These are phyloP conservation scores for Magallana nippona DNA, from an alignment of 2,888 invertebrate species.

Conservation along the genomic window DNA sequence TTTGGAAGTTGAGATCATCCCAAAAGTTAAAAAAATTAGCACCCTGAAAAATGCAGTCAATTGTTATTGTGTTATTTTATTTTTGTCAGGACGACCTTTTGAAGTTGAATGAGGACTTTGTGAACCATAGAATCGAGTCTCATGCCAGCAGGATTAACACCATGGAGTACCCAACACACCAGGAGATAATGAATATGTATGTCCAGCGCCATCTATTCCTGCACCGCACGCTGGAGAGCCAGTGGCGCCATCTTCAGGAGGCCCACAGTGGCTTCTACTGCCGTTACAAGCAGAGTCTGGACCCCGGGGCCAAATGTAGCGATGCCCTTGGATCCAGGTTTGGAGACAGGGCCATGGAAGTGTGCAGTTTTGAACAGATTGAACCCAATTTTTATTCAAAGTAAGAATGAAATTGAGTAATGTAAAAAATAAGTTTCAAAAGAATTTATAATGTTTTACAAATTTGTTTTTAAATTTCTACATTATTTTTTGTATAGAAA, in stretches of 20 bases:
- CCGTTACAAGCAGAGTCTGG: slow-evolving; percentile 56
- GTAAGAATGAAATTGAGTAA: slow-evolving; percentile 52
- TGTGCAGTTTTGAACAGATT: slow-evolving; percentile 70
- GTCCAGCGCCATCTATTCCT: slow-evolving; percentile 70
- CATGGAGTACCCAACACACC: slow-evolving; percentile 76
- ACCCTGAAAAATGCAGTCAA: background rate
- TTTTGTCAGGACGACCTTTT: slow-evolving; percentile 72
- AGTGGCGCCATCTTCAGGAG: slow-evolving; percentile 57
- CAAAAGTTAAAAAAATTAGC: background rate
- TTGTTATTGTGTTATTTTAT: background rate
- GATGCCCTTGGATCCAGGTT: slow-evolving; percentile 22
- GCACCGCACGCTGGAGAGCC: slow-evolving; percentile 62
- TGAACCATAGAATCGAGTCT: slow-evolving; percentile 72
- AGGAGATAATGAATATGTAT: slow-evolving; percentile 73
- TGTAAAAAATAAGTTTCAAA: background rate
- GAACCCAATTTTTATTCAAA: slow-evolving; percentile 66
- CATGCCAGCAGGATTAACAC: slow-evolving; percentile 77
- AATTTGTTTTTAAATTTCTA: background rate
- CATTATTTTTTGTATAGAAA: too few species aligned
- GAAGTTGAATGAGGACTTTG: slow-evolving; percentile 72
- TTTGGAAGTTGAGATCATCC: background rate
- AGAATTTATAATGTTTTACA: background rate
- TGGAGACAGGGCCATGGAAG: slow-evolving; percentile 56
- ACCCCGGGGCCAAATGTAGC: slow-evolving; percentile 57
- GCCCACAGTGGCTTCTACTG: slow-evolving; percentile 64